phyloP scores from a whole-genome alignment of 2,113 vertebrate genomes.

The Atherinomorus stipes region DNA sequence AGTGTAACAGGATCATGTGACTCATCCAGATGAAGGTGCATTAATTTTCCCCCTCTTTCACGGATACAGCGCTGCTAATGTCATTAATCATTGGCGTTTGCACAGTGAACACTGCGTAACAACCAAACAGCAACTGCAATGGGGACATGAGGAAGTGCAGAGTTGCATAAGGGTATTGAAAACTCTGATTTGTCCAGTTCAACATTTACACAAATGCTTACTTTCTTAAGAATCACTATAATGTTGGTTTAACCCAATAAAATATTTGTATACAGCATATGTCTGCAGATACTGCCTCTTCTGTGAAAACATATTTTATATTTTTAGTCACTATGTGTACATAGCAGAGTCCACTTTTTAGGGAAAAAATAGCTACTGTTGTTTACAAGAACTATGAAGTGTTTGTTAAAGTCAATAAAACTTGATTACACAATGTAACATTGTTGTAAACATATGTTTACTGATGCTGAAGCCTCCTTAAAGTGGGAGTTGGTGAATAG shows the following conservation, averaged over 20 bases:
- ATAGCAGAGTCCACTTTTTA: neutral
- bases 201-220: too few relatives aligned
- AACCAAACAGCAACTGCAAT: neutral
- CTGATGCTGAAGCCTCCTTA: neutral
- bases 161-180: constrained; percentile 3
- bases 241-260: too few relatives aligned
- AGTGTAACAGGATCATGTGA: constrained; percentile 70
- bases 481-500: neutral
- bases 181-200: neutral
- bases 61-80: neutral
- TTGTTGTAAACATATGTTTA: neutral
- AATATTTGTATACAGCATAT: neutral
- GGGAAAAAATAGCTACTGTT: neutral
- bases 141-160: constrained; percentile 25
- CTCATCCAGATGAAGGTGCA: constrained; percentile 10
- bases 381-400: neutral
- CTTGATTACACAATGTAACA: neutral
- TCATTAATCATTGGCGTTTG: neutral
- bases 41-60: constrained; percentile 5
- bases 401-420: neutral
- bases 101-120: neutral
- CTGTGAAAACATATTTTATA: neutral
- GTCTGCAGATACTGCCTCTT: neutral
- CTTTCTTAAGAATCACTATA: too few relatives aligned
- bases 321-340: neutral